phyloP scores from a whole-genome alignment of 2,113 vertebrate species.

The Zosterops pallidus region DNA sequence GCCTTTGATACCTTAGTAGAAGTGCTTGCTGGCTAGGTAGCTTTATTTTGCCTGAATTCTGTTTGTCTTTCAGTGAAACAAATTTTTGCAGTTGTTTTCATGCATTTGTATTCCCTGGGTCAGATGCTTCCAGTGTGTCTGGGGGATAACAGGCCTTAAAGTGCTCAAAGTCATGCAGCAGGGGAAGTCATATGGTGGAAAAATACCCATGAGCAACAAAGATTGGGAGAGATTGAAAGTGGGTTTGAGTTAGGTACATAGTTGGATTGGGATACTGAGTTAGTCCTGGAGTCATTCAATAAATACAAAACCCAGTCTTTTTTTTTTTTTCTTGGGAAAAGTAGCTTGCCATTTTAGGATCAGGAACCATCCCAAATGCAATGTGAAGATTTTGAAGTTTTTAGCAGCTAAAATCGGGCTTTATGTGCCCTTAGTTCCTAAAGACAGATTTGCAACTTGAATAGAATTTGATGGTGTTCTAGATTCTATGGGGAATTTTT shows the following conservation, averaged over 20 bases:
- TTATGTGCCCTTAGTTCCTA: neutral
- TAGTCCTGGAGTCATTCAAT: neutral
- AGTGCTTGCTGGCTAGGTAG: neutral
- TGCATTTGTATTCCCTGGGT: neutral
- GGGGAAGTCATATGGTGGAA: neutral
- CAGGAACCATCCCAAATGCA: fast-evolving
- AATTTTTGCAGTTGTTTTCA: neutral
- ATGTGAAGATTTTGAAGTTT: neutral
- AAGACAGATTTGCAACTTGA: neutral
- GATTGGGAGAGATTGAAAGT: neutral
- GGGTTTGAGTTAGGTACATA: neutral
- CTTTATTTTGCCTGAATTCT: neutral
- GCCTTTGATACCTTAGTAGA: neutral
- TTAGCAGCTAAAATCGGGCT: neutral
- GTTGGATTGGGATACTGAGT: neutral
- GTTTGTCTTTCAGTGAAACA: neutral
- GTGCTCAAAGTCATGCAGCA: neutral
- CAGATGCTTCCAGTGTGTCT: neutral
- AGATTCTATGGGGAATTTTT: neutral
- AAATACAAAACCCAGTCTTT: neutral
- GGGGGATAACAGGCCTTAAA: neutral
- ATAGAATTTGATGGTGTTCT: neutral
- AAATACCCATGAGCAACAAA: neutral
- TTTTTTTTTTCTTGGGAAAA: neutral
- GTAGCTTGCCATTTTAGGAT: neutral